These are phyloP conservation scores for Colius striatus DNA, from an alignment of 2,113 vertebrate genomes.

Conservation along the genomic window DNA sequence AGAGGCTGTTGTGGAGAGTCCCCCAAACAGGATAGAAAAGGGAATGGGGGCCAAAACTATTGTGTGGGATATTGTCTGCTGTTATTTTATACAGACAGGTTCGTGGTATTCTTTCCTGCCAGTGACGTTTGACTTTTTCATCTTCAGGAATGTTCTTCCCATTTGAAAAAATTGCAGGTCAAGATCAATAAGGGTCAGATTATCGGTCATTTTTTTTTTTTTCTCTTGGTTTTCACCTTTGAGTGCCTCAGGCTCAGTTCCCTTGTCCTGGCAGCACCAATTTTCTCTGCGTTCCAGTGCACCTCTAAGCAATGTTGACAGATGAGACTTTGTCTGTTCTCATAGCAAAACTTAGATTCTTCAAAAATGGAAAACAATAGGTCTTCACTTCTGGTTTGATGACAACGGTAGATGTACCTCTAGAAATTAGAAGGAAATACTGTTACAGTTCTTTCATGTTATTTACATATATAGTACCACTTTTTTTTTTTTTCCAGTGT, in stretches of 20 bases:
- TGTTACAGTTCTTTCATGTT: not conserved
- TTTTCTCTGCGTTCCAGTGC: not conserved
- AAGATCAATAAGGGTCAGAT: not conserved
- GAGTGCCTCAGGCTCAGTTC: not conserved
- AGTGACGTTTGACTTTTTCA: not conserved
- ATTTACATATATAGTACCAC: fast-evolving
- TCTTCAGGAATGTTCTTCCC: not conserved
- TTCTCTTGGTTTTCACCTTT: not conserved
- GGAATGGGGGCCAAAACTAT: not conserved
- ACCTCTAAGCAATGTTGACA: not conserved
- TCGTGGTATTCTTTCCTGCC: not conserved
- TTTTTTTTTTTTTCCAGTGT: not conserved
- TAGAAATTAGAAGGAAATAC: not conserved
- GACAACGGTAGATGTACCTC: not conserved
- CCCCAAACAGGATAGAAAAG: not conserved
- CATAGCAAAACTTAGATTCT: not conserved
- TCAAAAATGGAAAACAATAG: not conserved
- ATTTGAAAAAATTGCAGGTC: not conserved
- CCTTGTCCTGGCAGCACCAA: not conserved
- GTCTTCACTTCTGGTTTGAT: not conserved
- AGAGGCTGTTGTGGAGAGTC: not conserved
- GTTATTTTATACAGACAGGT: not conserved
- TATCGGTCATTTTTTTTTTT: not conserved
- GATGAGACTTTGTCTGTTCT: not conserved
- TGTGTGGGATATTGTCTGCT: not conserved